A percentile compares a stretch with the other conserved stretches of the same genome.
These are phyloP conservation scores for Deilephila elpenor DNA, from an alignment of 2,888 invertebrate genomes.

Conservation along the genomic window DNA sequence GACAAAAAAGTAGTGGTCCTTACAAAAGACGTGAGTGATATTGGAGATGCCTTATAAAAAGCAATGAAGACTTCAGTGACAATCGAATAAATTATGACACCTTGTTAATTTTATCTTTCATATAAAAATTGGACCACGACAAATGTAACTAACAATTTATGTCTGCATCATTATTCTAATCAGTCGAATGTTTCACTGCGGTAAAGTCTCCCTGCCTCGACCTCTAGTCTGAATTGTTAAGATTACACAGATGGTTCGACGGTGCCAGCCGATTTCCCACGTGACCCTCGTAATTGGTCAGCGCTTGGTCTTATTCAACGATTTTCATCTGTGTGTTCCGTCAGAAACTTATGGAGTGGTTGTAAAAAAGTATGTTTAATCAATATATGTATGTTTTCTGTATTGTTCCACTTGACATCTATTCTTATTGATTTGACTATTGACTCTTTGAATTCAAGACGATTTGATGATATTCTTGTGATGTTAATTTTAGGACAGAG, in stretches of 20 bases:
- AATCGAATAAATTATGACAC: too few relatives aligned
- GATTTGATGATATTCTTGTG: too few relatives aligned
- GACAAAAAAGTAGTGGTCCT: too few relatives aligned
- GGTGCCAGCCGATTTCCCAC: constrained; percentile 32
- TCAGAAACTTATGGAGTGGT: not conserved
- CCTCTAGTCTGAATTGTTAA: constrained; percentile 31
- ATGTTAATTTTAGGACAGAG: too few relatives aligned
- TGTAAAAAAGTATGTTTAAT: not conserved
- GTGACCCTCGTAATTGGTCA: constrained; percentile 31
- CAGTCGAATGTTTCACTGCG: too few relatives aligned
- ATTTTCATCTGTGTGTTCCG: not conserved
- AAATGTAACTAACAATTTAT: not conserved
- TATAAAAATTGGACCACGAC: not conserved
- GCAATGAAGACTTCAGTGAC: too few relatives aligned
- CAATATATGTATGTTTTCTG: not conserved
- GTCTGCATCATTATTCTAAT: not conserved
- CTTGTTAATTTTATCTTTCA: too few relatives aligned
- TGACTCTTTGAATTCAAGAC: too few relatives aligned
- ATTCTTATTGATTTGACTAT: too few relatives aligned
- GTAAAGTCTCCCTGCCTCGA: constrained; percentile 7
- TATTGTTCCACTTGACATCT: not conserved
- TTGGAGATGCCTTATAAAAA: too few relatives aligned
- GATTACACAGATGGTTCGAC: constrained; percentile 29
- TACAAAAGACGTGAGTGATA: too few relatives aligned
- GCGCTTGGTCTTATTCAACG: not conserved